Base-by-base conservation (phyloP, 30 jellyfish, hydroid and myxozoan genomes). In the Hydra vulgaris region DNA sequence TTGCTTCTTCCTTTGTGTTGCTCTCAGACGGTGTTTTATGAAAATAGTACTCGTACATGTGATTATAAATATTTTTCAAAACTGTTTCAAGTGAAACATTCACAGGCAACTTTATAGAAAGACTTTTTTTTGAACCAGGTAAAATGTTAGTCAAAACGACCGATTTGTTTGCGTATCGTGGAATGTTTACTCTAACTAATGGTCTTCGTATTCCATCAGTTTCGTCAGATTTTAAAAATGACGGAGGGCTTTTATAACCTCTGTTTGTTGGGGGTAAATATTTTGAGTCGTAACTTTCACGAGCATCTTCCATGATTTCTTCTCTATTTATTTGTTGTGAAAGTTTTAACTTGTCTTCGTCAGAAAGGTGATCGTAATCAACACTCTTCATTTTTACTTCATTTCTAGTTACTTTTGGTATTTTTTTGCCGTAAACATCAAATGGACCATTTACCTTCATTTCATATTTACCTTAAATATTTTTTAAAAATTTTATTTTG, bases 1-100 rank as follows among this genome's bases (percentile, higher is more conserved):
- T 24, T 17, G 52, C 5, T 18, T 78, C 85, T 4, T 66, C 87
- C 7, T 25, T 18, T 18, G 66, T 79, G 17, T 17, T 18, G n/a
- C 84, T 26, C 40, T 0, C 27, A 23, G 27, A 66, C 23, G 96
- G 96, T 19, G 77, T 87, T 26, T 82, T 87, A 56, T 94, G 93
- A 79, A 87, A 74, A 78, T 94, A 94, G 66, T 94, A 80, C 71
- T 71, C 96, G 83, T 89, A 94, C 99, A 94, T 94, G 54, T 88
- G 96, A 20, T 94, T 94, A 73, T 94, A 94, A 1, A 94, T 94
- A 52, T 94, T 94, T 78, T 82, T 94, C 74, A 94, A 66, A 26
- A 94, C 99, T 5, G 99, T 94, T 19, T 95, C 90, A 23, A 94
- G 81, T 20, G 99, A 88, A 26, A 88, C 99, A 71, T 94, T 94